These are phyloP conservation scores for Limanda limanda DNA, from an alignment of 2,113 vertebrate genomes.

Conservation along the genomic window DNA sequence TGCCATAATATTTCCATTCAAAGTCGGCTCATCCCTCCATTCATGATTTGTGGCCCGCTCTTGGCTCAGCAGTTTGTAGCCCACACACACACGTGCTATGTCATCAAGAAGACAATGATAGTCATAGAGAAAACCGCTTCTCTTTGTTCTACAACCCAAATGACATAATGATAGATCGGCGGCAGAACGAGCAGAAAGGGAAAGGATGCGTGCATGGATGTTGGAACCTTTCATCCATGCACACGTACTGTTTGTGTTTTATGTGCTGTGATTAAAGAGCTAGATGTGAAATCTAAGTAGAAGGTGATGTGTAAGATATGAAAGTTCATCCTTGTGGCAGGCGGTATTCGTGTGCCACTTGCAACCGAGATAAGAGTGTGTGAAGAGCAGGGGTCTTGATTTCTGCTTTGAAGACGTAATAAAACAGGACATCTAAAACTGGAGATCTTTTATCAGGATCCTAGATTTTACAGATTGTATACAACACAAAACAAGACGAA, in stretches of 20 bases:
- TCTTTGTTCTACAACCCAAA: slow-evolving; percentile 73
- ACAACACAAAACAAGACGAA: slow-evolving; percentile 2
- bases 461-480: not conserved
- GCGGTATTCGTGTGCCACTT: slow-evolving; percentile 33
- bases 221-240: slow-evolving; percentile 48
- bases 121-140: slow-evolving; percentile 51
- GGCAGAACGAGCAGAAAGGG: slow-evolving; percentile 43
- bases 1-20: slow-evolving; percentile 54
- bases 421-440: no score
- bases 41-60: slow-evolving; percentile 56
- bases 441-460: not conserved
- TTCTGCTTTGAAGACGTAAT: not conserved
- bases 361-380: slow-evolving; percentile 9
- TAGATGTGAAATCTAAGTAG: slow-evolving; percentile 67
- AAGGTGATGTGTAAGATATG: slow-evolving; percentile 51
- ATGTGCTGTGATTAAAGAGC: slow-evolving; percentile 74
- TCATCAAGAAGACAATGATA: slow-evolving; percentile 72
- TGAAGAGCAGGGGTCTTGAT: slow-evolving; percentile 1
- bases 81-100: slow-evolving; percentile 54
- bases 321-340: slow-evolving; percentile 41
- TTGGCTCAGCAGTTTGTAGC: slow-evolving; percentile 45
- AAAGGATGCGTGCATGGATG: slow-evolving; percentile 41
- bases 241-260: slow-evolving; percentile 54
- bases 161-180: slow-evolving; percentile 71
- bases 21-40: slow-evolving; percentile 34